phyloP scores from a whole-genome alignment of 2,113 vertebrate species.

The Cricetomys ansorgei region DNA sequence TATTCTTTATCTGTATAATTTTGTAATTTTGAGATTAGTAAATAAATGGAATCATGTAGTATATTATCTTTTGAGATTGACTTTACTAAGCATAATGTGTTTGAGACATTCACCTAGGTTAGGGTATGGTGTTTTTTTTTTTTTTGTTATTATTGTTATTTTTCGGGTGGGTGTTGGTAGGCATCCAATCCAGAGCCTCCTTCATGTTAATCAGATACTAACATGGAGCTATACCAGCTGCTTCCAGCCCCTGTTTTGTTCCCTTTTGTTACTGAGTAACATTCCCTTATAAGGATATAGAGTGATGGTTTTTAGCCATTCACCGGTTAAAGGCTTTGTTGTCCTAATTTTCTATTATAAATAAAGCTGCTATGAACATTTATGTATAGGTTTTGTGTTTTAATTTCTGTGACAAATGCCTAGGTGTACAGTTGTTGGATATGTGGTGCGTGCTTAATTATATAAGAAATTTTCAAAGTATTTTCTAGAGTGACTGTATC shows the following conservation, averaged over 20 bases:
- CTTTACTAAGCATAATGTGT: not conserved
- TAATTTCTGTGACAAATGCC: too few species aligned
- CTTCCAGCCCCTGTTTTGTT: not conserved
- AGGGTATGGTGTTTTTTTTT: not conserved
- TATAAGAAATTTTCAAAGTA: not conserved
- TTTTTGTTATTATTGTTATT: not conserved
- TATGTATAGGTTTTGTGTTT: too few species aligned
- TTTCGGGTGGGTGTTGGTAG: not conserved
- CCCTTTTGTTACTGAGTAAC: not conserved
- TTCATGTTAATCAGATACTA: not conserved
- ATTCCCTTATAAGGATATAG: not conserved
- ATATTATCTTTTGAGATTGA: constrained; percentile 23
- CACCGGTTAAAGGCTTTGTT: not conserved
- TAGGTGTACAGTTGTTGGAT: not conserved
- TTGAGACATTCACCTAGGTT: constrained; percentile 3
- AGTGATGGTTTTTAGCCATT: too few species aligned
- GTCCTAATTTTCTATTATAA: not conserved
- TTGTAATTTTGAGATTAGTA: constrained; percentile 33
- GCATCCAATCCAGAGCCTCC: not conserved
- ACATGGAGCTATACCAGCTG: not conserved
- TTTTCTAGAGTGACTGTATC: not conserved
- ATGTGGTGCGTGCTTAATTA: not conserved
- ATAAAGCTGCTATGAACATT: not conserved
- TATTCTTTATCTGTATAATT: constrained; percentile 14
- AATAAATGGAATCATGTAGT: not conserved